Conservation (phyloP, 2,113 vertebrate genomes). For the Setophaga kirtlandii region DNA sequence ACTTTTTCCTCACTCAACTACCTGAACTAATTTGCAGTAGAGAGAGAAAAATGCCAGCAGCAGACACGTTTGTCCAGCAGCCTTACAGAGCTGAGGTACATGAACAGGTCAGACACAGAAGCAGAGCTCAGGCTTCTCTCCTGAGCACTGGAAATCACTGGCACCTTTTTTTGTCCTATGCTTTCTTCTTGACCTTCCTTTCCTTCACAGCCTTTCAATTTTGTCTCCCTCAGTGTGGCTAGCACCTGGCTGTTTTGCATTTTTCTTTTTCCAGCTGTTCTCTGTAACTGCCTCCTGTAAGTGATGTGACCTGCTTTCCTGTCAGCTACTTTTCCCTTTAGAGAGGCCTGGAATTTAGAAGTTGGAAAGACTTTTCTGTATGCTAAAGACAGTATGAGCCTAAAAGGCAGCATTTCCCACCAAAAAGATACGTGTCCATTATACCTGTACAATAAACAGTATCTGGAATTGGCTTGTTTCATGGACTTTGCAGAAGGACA, state of each 20-base stretch:
- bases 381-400: not conserved
- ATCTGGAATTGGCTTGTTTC: not conserved
- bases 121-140: not conserved
- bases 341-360: not conserved
- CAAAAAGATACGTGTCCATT: not conserved
- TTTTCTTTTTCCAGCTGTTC: not conserved
- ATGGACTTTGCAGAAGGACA: not conserved
- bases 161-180: not conserved
- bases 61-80: not conserved
- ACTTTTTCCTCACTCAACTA: not conserved
- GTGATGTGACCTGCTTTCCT: not conserved
- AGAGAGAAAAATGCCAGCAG: not conserved
- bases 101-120: not conserved
- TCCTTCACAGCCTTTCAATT: not conserved
- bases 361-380: not conserved
- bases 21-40: not conserved
- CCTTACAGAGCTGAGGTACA: rapidly evolving
- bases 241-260: not conserved
- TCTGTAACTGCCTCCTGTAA: not conserved
- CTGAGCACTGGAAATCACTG: not conserved
- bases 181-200: not conserved
- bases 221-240: not conserved
- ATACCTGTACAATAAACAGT: not conserved
- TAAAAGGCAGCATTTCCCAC: not conserved
- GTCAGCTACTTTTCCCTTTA: not conserved